Conservation (phyloP, 2,113 vertebrate genomes). For the Syngnathus scovelli region DNA sequence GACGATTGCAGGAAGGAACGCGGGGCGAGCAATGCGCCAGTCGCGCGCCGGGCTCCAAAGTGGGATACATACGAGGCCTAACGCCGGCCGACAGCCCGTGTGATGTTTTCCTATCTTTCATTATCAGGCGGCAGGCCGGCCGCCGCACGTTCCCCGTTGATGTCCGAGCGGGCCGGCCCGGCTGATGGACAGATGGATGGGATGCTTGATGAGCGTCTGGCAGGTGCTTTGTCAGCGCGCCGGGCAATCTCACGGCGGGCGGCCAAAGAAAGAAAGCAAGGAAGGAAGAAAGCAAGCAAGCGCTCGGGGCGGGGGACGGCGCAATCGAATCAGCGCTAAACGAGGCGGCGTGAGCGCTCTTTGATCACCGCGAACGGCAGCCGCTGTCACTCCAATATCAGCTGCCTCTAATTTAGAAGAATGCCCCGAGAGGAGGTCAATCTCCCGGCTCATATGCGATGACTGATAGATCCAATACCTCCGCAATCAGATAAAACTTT, state of each 20-base stretch:
- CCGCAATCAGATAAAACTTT: conserved; percentile 96
- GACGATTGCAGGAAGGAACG: not conserved
- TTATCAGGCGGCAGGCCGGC: conserved; percentile 64
- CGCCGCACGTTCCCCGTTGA: conserved; percentile 75
- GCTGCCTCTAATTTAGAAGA: conserved; percentile 71
- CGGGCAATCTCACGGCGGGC: conserved; percentile 70
- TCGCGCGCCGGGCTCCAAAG: conserved; percentile 61
- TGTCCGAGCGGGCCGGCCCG: conserved; percentile 58
- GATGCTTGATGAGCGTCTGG: conserved; percentile 72
- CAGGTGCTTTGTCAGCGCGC: conserved; percentile 80
- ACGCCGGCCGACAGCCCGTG: conserved; percentile 68
- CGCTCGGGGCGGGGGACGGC: conserved; percentile 60
- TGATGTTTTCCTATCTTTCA: conserved; percentile 77
- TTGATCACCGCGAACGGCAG: conserved; percentile 49
- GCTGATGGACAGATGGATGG: conserved; percentile 80
- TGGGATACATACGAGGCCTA: conserved; percentile 67
- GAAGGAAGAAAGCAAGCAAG: conserved; percentile 52
- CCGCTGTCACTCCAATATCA: conserved; percentile 57
- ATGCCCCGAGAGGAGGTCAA: conserved; percentile 73
- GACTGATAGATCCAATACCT: conserved; percentile 93
- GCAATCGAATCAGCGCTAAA: conserved; percentile 65
- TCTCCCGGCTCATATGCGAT: conserved; percentile 79
- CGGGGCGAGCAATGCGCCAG: conserved; percentile 39
- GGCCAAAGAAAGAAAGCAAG: conserved; percentile 8
- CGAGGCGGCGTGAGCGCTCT: conserved; percentile 43